Evolutionary conservation across 2,888 invertebrate species (phyloP).

Genomic region (Ormia ochracea): DNA sequence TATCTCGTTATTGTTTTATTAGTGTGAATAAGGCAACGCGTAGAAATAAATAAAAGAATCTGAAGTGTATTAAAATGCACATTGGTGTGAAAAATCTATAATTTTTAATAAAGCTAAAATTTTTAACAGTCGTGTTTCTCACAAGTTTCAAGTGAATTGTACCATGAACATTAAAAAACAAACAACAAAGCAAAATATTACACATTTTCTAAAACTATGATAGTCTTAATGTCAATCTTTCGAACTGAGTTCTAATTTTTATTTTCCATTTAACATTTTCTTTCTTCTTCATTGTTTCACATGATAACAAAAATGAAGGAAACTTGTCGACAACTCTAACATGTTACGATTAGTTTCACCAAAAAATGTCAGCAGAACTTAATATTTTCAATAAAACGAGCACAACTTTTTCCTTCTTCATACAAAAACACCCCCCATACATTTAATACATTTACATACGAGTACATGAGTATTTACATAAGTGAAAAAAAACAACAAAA

Average conservation of each 20-base stretch:
- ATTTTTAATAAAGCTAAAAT: background rate
- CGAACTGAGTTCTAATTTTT: constrained; percentile 17
- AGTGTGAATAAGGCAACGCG: too few relatives aligned
- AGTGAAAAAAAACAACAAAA: constrained; percentile 4
- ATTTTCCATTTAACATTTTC: constrained; percentile 18
- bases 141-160: background rate
- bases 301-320: background rate
- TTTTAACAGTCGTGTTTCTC: background rate
- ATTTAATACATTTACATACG: background rate
- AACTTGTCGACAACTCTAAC: constrained; percentile 37
- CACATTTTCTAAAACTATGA: background rate
- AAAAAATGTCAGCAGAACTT: constrained; percentile 50
- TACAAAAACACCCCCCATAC: background rate
- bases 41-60: too few relatives aligned
- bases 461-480: background rate
- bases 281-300: constrained; percentile 16
- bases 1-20: too few relatives aligned
- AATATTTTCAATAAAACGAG: constrained; percentile 40
- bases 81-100: background rate
- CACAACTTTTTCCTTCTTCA: constrained; percentile 6
- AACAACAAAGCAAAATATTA: background rate
- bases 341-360: constrained; percentile 35
- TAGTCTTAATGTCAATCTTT: constrained; percentile 15
- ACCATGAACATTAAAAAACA: constrained; percentile 4
- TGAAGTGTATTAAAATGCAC: background rate